These are phyloP conservation scores for Morpho deidamia DNA, from an alignment of 2,888 invertebrate species.

Conservation along the genomic window DNA sequence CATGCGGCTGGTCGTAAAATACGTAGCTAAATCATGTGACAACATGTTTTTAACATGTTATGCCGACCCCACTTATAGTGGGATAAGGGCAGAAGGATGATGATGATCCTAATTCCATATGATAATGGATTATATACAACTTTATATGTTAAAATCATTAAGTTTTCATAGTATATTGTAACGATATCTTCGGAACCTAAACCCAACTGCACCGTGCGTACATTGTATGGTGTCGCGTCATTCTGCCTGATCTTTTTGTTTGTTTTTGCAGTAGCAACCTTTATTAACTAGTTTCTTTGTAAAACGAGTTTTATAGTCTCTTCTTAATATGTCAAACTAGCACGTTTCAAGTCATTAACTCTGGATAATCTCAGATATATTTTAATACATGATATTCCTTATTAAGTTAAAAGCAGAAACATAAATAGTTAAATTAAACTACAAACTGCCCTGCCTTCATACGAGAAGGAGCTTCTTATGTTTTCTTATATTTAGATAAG, in stretches of 20 bases:
- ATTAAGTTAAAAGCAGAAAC: slow-evolving; percentile 24
- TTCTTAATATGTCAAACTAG: slow-evolving; percentile 70
- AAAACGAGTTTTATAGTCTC: slow-evolving; percentile 59
- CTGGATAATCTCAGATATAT: slow-evolving; percentile 41
- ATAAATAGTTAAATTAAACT: slow-evolving; percentile 53
- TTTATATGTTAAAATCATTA: slow-evolving; percentile 14
- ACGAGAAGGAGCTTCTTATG: too few relatives aligned
- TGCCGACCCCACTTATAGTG: too few relatives aligned
- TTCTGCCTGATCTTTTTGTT: slow-evolving; percentile 57
- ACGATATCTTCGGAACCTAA: slow-evolving; percentile 38
- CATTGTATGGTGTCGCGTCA: slow-evolving; percentile 43
- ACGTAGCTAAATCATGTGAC: too few relatives aligned
- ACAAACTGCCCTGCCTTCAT: too few relatives aligned
- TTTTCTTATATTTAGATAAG: too few relatives aligned
- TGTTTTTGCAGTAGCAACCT: slow-evolving; percentile 43
- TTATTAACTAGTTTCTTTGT: slow-evolving; percentile 34
- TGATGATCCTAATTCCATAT: too few relatives aligned
- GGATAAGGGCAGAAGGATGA: too few relatives aligned
- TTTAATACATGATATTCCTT: slow-evolving; percentile 27
- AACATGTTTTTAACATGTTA: too few relatives aligned
- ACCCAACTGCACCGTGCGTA: slow-evolving; percentile 46
- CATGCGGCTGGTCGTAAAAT: too few relatives aligned
- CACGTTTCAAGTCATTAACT: slow-evolving; percentile 60
- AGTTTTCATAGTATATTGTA: slow-evolving; percentile 32
- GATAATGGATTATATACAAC: too few relatives aligned